A percentile compares a stretch with the other conserved stretches of the same genome.
Conservation (phyloP, 1,140 invertebrate species). For the Bombus sylvicola region DNA sequence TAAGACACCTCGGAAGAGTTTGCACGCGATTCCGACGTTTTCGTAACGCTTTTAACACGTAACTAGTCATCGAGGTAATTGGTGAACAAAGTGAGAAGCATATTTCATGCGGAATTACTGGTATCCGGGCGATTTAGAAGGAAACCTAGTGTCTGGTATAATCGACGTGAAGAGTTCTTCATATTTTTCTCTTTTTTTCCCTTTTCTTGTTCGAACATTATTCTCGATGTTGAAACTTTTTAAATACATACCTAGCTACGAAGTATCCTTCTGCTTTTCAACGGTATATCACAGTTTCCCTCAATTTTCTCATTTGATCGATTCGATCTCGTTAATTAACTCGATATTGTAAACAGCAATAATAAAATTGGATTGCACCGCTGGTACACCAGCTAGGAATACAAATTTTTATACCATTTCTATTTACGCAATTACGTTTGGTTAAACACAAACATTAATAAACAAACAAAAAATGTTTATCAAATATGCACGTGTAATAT, state of each 20-base stretch:
- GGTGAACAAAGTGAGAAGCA: slow-evolving; percentile 48
- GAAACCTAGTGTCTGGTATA: slow-evolving; percentile 4
- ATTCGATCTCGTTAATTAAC: slow-evolving; percentile 12
- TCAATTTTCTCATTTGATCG: too few species aligned
- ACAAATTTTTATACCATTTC: not conserved
- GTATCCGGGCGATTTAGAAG: slow-evolving; percentile 18
- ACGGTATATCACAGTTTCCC: not conserved
- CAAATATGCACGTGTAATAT: not conserved
- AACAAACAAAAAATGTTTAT: not conserved
- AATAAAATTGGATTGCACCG: not conserved
- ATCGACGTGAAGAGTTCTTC: not conserved
- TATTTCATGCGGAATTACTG: slow-evolving; percentile 51
- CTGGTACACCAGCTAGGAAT: too few species aligned
- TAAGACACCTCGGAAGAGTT: slow-evolving; percentile 46
- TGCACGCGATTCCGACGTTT: slow-evolving; percentile 46
- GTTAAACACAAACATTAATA: slow-evolving; percentile 19
- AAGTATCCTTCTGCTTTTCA: not conserved
- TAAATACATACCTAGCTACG: not conserved
- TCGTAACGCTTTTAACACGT: slow-evolving; percentile 52
- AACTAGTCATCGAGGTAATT: slow-evolving; percentile 52
- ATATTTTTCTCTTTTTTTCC: not conserved
- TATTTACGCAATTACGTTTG: slow-evolving; percentile 2
- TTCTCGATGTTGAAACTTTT: not conserved
- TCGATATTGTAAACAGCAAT: not conserved
- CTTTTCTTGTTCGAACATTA: not conserved